A percentile compares a stretch with the other conserved stretches of the same genome.
Conservation (phyloP, 2,888 invertebrate genomes). For the Plemyria rubiginata region DNA sequence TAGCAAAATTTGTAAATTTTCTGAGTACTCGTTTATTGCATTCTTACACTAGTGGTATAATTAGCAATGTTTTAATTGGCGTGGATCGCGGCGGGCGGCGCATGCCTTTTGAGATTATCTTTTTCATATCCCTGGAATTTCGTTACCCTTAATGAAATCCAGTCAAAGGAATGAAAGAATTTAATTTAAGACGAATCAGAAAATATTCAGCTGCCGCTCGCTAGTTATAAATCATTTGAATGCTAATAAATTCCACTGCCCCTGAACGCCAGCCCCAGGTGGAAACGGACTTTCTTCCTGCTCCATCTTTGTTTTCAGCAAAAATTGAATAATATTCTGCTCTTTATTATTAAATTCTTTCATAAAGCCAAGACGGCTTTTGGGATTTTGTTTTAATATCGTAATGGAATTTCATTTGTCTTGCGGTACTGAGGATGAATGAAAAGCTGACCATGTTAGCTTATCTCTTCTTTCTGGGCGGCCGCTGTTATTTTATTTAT, state of each 20-base stretch:
- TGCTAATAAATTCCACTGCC: conserved; percentile 84
- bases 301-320: conserved; percentile 78
- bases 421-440: conserved; percentile 58
- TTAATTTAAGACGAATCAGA: conserved; percentile 84
- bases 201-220: conserved; percentile 82
- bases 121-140: conserved; percentile 77
- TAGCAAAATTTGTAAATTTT: neutral
- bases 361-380: conserved; percentile 75
- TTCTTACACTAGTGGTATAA: conserved; percentile 4
- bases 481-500: conserved; percentile 19
- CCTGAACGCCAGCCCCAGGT: conserved; percentile 67
- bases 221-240: conserved; percentile 85
- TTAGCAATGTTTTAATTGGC: conserved; percentile 26
- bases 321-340: conserved; percentile 80
- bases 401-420: conserved; percentile 79
- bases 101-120: conserved; percentile 65
- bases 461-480: conserved; percentile 49
- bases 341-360: conserved; percentile 81
- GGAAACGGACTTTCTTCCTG: conserved; percentile 77
- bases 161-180: conserved; percentile 83
- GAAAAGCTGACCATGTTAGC: conserved; percentile 49
- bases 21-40: neutral
- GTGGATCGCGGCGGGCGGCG: conserved; percentile 8
- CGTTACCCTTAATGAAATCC: conserved; percentile 82
- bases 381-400: conserved; percentile 77